Conservation (phyloP, 2,888 invertebrate species). For the Hirtodrosophila duncani region DNA sequence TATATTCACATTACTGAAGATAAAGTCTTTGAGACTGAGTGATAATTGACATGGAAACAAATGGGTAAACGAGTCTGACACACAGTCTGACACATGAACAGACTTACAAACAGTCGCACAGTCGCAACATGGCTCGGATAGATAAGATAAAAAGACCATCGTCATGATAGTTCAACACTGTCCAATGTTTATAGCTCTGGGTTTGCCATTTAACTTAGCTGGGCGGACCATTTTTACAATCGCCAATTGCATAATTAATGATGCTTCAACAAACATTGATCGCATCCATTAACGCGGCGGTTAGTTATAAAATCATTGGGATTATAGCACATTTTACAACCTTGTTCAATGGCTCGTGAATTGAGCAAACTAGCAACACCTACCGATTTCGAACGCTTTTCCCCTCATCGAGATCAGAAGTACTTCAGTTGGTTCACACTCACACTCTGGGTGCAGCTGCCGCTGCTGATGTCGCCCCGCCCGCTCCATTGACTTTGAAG, state of each 20-base stretch:
- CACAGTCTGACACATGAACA: too few relatives aligned
- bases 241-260: conserved; percentile 8
- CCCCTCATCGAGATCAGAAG: conserved; percentile 15
- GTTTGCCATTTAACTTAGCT: too few relatives aligned
- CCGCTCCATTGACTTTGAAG: conserved; percentile 48
- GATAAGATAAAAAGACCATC: too few relatives aligned
- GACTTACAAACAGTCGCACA: too few relatives aligned
- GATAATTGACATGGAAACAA: too few relatives aligned
- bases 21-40: too few relatives aligned
- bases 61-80: too few relatives aligned
- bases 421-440: too few relatives aligned
- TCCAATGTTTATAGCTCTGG: too few relatives aligned
- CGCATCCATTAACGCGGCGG: conserved; percentile 38
- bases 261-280: conserved; percentile 6
- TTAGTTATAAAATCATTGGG: conserved; percentile 34
- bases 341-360: conserved; percentile 53
- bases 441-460: conserved; percentile 62
- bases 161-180: too few relatives aligned
- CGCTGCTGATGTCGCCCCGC: conserved; percentile 31
- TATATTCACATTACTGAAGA: too few relatives aligned
- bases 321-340: conserved; percentile 16
- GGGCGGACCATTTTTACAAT: background rate
- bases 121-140: too few relatives aligned
- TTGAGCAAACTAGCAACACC: conserved; percentile 53
- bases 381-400: conserved; percentile 8